Base-by-base conservation (phyloP, 2,797 vertebrate species). In the Microctenopoma steveboyesi region DNA sequence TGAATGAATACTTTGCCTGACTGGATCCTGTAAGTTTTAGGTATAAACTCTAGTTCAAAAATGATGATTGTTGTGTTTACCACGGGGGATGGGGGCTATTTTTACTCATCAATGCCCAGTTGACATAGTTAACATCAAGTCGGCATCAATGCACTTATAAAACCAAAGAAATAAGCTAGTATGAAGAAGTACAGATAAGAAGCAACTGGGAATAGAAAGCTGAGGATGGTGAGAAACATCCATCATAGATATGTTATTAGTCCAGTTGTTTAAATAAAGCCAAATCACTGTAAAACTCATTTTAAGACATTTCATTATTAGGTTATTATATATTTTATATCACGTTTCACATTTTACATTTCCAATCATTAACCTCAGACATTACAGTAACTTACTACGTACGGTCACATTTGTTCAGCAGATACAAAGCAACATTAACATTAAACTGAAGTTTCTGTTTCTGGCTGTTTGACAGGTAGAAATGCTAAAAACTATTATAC, bases 61-160 rank as follows among this genome's bases (percentile, higher is more conserved):
- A 55, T 69, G 55, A 43, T 70, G 37, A 59, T 53, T 27, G 16
- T 39, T 69, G 55, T 59, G 76, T 76, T 66, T 47, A 60, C 48
- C 25, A 39, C 37, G 70, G 65, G 58, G 45, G 13, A 30, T 58
- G 9, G 67, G 64, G 57, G 61, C 47, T 64, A 45, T 65, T 72
- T 46, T 66, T 57, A 8, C 35, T 42, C 49, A 61, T 57, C 61
- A 51, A 73, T 55, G 64, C 27, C 66, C 43, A 58, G 43, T 48
- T 67, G 15, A 71, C 58, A 65, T 42, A 16, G 22, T 7, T 28
- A 12, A 45, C n/a, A 71, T 60, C 27, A 56, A 42, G 14, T 73
- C 56, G 42, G n/a, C 27, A 47, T 64, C 55, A 35, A 3, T 53
- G 35, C 64, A 50, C 33, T 27, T 22, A n/a, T 27, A 16, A 7